A percentile compares a stretch with the other conserved stretches of the same genome.
Evolutionary conservation across 2,888 invertebrate species (phyloP).

Genomic region (Mesorhabditis spiculigera): DNA sequence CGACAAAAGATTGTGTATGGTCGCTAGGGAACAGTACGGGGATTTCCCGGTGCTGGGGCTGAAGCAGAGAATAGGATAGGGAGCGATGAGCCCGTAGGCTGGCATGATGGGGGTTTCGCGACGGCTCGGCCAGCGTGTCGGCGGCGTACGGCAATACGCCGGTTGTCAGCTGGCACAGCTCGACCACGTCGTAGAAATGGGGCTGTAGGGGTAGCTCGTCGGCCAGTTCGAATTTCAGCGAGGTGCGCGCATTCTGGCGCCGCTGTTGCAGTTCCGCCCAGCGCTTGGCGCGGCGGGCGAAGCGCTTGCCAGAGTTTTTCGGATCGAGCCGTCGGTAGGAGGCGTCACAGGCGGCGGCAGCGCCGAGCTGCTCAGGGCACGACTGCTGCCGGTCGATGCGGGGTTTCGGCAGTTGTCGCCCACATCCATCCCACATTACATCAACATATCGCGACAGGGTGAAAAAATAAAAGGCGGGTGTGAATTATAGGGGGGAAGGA

Average conservation of each 20-base stretch:
- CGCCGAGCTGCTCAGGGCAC: background rate
- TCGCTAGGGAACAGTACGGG: background rate
- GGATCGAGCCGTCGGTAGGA: background rate
- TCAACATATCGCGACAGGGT: background rate
- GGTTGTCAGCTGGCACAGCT: background rate
- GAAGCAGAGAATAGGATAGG: slow-evolving; percentile 7
- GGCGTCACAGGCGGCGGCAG: background rate
- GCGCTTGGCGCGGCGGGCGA: slow-evolving; percentile 38
- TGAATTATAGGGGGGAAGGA: background rate
- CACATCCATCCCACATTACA: slow-evolving; percentile 6
- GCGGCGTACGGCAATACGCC: slow-evolving; percentile 1
- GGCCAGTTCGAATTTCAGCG: slow-evolving; percentile 1
- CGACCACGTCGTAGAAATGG: background rate
- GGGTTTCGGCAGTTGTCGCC: slow-evolving; percentile 3
- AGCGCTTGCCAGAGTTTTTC: slow-evolving; percentile 68
- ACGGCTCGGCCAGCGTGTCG: background rate
- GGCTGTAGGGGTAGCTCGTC: background rate
- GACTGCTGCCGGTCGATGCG: slow-evolving; percentile 8
- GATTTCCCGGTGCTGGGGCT: background rate
- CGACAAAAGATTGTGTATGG: background rate
- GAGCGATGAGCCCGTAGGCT: slow-evolving; percentile 1
- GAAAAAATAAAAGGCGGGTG: background rate
- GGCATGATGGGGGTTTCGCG: background rate
- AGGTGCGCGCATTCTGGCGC: slow-evolving; percentile 18
- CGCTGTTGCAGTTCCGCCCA: slow-evolving; percentile 42